These are phyloP conservation scores for Poeciliopsis turrubarensis DNA, from an alignment of 2,113 vertebrate genomes.

Conservation along the genomic window DNA sequence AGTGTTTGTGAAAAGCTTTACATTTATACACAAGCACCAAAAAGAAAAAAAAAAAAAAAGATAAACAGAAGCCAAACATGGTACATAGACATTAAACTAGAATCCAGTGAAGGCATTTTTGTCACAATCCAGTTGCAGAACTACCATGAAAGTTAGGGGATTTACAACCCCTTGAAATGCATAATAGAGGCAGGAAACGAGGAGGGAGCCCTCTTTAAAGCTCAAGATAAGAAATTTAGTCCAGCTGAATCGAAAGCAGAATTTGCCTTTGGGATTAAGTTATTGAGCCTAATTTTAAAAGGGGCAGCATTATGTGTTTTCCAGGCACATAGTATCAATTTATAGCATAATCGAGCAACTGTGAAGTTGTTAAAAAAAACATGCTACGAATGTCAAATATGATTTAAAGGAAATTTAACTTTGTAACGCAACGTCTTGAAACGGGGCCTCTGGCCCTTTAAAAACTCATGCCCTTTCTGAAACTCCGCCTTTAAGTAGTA, in stretches of 20 bases:
- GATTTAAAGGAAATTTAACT: too few species aligned
- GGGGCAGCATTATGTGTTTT: too few species aligned
- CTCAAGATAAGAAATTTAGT: slow-evolving; percentile 18
- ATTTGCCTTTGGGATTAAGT: background rate
- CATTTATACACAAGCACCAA: slow-evolving; percentile 83
- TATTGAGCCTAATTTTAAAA: background rate
- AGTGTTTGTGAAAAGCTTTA: slow-evolving; percentile 77
- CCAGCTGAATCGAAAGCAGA: background rate
- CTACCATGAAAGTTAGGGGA: slow-evolving; percentile 34
- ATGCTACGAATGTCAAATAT: too few species aligned
- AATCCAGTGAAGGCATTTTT: slow-evolving; percentile 64
- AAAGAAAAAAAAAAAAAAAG: slow-evolving; percentile 16
- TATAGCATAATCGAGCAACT: too few species aligned
- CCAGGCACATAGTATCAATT: too few species aligned
- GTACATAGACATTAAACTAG: slow-evolving; percentile 66
- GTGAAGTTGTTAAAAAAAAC: too few species aligned
- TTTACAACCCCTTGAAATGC: slow-evolving; percentile 25
- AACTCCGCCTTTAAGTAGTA: too few species aligned
- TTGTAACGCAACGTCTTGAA: too few species aligned
- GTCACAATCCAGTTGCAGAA: slow-evolving; percentile 43
- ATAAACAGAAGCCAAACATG: slow-evolving; percentile 64
- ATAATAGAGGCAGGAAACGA: slow-evolving; percentile 48
- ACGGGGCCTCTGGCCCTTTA: too few species aligned
- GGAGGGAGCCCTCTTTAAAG: slow-evolving; percentile 3
- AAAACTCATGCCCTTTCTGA: too few species aligned